A percentile compares a stretch with the other conserved stretches of the same genome.
Conservation (phyloP, 2,113 vertebrate genomes). For the Heptranchias perlo region DNA sequence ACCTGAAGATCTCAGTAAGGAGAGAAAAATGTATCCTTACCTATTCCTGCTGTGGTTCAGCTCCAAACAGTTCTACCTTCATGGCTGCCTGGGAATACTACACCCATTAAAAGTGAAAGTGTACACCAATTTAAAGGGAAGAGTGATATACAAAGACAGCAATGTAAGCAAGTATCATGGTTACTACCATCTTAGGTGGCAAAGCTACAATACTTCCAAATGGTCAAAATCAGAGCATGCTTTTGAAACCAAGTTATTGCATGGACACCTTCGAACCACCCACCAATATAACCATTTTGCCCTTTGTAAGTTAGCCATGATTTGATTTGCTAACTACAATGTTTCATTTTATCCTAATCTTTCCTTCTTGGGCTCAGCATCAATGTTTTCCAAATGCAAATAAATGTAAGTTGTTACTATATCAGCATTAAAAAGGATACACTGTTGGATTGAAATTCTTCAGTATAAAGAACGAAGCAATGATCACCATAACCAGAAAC, state of each 20-base stretch:
- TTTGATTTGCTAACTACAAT: not conserved
- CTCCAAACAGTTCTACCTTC: not conserved
- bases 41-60: not conserved
- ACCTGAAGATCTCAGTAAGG: not conserved
- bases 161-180: too few species aligned
- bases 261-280: not conserved
- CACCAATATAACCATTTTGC: not conserved
- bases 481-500: constrained; percentile 87
- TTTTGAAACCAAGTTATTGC: not conserved
- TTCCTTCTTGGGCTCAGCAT: not conserved
- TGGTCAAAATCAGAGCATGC: not conserved
- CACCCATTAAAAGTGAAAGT: not conserved
- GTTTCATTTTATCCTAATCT: not conserved
- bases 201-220: not conserved
- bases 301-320: not conserved
- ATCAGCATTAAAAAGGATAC: constrained; percentile 72
- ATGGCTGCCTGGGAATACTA: not conserved
- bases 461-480: constrained; percentile 91
- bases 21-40: too few species aligned
- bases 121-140: not conserved
- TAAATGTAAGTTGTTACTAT: not conserved
- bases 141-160: too few species aligned
- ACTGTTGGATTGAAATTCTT: constrained; percentile 98
- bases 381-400: not conserved
- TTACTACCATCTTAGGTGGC: too few species aligned